A percentile compares a stretch with the other conserved stretches of the same genome.
phyloP scores from a whole-genome alignment of 1,140 invertebrate genomes.

The Lepidurus couesii region DNA sequence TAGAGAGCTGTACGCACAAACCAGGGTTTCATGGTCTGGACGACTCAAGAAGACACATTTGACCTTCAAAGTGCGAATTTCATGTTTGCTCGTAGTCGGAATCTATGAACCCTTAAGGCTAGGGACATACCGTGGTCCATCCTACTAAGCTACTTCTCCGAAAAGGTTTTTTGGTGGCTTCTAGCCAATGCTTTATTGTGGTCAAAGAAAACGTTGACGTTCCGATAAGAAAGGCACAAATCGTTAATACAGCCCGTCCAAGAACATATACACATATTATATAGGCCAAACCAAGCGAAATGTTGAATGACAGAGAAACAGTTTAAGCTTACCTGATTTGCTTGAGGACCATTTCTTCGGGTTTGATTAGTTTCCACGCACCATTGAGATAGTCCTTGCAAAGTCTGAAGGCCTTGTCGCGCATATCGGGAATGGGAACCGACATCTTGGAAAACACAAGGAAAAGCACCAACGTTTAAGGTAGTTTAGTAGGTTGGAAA shows the following conservation, averaged over 20 bases:
- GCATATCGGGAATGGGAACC: slow-evolving; percentile 58
- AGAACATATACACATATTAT: not conserved
- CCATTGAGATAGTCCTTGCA: slow-evolving; percentile 81
- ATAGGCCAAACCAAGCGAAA: not conserved
- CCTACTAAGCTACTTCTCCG: no score
- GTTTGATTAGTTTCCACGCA: slow-evolving; percentile 72
- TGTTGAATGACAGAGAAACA: slow-evolving; percentile 11
- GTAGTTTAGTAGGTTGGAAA: not conserved
- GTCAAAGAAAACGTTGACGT: not conserved
- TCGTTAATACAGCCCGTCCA: not conserved
- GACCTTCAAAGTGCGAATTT: no score
- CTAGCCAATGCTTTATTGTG: no score
- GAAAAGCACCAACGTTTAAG: not conserved
- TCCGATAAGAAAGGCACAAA: not conserved
- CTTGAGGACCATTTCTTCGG: slow-evolving; percentile 67
- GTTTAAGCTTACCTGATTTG: slow-evolving; percentile 62
- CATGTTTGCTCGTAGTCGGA: no score
- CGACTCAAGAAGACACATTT: no score
- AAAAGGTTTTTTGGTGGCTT: no score
- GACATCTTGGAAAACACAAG: slow-evolving; percentile 28
- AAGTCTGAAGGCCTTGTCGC: slow-evolving; percentile 71
- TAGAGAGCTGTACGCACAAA: no score
- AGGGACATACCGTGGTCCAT: no score
- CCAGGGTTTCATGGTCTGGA: no score
- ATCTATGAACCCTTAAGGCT: no score